Evolutionary conservation across 2,113 vertebrate genomes (phyloP).

Genomic region (Odocoileus hemionus): DNA sequence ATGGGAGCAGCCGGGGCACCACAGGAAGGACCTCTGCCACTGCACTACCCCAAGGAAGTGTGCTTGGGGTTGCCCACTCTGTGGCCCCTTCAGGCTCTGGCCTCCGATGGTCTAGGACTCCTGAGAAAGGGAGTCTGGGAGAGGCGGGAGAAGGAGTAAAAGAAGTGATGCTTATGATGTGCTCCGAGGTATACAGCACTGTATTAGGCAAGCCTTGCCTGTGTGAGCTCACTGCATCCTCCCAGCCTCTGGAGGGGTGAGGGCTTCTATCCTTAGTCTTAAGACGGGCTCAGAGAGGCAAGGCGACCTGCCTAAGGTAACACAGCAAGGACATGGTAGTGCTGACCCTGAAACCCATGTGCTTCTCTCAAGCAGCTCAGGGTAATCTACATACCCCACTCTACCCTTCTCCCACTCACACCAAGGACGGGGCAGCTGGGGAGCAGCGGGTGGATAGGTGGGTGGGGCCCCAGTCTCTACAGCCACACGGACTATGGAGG

Average conservation of each 20-base stretch:
- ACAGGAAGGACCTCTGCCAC: background rate
- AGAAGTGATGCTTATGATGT: background rate
- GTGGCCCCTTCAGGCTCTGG: background rate
- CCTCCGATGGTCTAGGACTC: background rate
- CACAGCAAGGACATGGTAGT: background rate
- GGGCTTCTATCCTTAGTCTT: background rate
- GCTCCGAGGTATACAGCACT: accelerated
- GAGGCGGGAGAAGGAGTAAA: background rate
- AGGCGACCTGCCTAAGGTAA: background rate
- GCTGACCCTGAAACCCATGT: background rate
- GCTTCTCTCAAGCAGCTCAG: background rate
- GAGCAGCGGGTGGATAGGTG: background rate
- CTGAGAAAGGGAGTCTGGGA: background rate
- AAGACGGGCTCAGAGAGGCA: background rate
- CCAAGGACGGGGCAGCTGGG: background rate
- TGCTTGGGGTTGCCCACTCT: no score
- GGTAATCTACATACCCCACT: background rate
- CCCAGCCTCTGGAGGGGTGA: no score
- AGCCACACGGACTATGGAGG: background rate
- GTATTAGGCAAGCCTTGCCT: no score
- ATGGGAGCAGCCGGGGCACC: background rate
- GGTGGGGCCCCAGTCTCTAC: background rate
- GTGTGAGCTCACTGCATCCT: background rate
- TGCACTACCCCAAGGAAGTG: background rate
- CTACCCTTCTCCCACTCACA: accelerated